phyloP scores from a whole-genome alignment of 1,140 invertebrate species.

The Diachasmimorpha longicaudata region DNA sequence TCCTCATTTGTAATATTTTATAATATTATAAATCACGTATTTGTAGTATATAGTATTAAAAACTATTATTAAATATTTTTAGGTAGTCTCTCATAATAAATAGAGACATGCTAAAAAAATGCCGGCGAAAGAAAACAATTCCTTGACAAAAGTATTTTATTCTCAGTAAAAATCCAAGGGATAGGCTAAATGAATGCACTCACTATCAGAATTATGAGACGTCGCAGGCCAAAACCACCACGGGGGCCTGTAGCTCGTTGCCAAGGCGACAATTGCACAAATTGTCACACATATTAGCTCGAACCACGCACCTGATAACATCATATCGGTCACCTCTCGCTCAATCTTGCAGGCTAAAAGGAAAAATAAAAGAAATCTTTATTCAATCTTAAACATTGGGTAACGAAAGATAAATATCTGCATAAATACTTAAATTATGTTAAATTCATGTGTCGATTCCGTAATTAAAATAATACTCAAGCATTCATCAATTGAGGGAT shows the following conservation, averaged over 20 bases:
- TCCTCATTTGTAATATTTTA: too few relatives aligned
- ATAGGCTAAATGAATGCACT: background rate
- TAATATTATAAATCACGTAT: too few relatives aligned
- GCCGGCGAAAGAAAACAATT: too few relatives aligned
- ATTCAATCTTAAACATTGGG: too few relatives aligned
- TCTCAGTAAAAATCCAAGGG: too few relatives aligned
- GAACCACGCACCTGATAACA: slow-evolving; percentile 47
- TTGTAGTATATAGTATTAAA: too few relatives aligned
- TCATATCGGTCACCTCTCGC: background rate
- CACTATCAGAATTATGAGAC: slow-evolving; percentile 22
- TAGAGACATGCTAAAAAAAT: too few relatives aligned
- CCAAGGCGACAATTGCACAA: slow-evolving; percentile 46
- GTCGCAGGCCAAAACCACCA: slow-evolving; percentile 53
- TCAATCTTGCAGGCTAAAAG: background rate
- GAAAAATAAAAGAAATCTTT: background rate
- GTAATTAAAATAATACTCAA: background rate
- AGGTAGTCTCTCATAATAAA: too few relatives aligned
- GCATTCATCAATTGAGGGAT: background rate
- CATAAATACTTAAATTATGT: background rate
- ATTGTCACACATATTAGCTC: slow-evolving; percentile 48
- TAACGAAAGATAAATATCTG: background rate
- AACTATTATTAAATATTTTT: too few relatives aligned
- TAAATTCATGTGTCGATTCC: background rate
- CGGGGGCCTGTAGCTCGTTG: slow-evolving; percentile 48
- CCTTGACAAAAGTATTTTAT: too few relatives aligned